Conservation (phyloP, 2,888 invertebrate species). For the Drosophila formosana region DNA sequence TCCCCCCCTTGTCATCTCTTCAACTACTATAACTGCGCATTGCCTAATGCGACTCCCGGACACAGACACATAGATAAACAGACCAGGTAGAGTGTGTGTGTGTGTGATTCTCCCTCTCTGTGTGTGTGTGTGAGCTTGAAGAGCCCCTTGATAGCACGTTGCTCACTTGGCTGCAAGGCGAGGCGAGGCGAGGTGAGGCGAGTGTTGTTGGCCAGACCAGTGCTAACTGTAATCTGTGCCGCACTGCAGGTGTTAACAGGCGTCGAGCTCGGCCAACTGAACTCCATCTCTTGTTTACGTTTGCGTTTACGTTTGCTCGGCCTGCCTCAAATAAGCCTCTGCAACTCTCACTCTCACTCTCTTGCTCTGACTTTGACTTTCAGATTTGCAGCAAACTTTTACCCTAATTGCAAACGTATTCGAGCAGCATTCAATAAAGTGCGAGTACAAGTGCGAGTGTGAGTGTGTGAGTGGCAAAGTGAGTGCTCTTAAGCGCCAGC, state of each 20-base stretch:
- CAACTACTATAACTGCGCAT: constrained; percentile 52
- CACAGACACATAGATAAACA: constrained; percentile 33
- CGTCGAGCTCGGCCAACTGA: constrained; percentile 20
- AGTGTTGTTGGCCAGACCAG: constrained; percentile 10
- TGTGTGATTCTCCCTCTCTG: constrained; percentile 17
- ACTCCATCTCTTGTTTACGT: constrained; percentile 30
- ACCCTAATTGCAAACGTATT: constrained; percentile 69
- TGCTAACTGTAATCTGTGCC: constrained; percentile 61
- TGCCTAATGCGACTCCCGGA: constrained; percentile 41
- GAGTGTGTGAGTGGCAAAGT: background rate
- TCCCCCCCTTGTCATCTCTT: background rate
- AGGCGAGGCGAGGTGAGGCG: constrained; percentile 1
- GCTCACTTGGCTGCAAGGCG: constrained; percentile 46
- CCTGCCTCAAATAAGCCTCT: constrained; percentile 26
- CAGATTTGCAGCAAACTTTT: constrained; percentile 35
- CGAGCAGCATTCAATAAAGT: constrained; percentile 58
- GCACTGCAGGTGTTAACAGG: constrained; percentile 67
- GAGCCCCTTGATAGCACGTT: constrained; percentile 72
- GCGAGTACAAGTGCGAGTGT: background rate
- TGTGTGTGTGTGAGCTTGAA: constrained; percentile 51
- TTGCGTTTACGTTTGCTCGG: background rate
- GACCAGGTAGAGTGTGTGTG: constrained; percentile 33
- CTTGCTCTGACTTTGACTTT: background rate
- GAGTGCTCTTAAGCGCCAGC: constrained; percentile 36
- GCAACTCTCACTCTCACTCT: constrained; percentile 1